phyloP scores from a whole-genome alignment of 2,888 invertebrate genomes.

The Podotricha telesiphe region DNA sequence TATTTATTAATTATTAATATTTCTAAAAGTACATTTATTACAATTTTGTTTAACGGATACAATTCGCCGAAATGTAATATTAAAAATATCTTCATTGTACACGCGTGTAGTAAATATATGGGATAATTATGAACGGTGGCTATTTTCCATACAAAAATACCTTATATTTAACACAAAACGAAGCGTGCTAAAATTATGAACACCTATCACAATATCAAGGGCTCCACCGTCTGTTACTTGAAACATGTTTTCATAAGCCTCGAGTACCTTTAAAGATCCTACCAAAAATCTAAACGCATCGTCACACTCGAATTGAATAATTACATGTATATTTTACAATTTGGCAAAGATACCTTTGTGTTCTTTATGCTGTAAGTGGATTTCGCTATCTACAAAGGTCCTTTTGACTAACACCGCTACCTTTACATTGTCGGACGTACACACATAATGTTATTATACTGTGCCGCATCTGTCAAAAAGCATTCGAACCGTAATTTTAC shows the following conservation, averaged over 20 bases:
- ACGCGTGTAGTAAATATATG: not conserved
- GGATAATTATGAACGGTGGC: slow-evolving; percentile 2
- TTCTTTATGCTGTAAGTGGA: slow-evolving; percentile 79
- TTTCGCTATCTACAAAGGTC: slow-evolving; percentile 69
- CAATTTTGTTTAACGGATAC: not conserved
- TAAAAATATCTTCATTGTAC: not conserved
- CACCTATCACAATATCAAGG: slow-evolving; percentile 63
- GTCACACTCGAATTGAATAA: slow-evolving; percentile 76
- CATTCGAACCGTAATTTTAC: slow-evolving; percentile 80
- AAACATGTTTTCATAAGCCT: slow-evolving; percentile 78
- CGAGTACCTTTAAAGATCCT: slow-evolving; percentile 66
- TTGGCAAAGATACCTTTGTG: slow-evolving; percentile 80
- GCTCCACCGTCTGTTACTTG: slow-evolving; percentile 56
- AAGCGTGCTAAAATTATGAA: slow-evolving; percentile 49
- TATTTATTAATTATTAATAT: no score
- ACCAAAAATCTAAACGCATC: slow-evolving; percentile 69
- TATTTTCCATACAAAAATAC: not conserved
- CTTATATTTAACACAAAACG: not conserved
- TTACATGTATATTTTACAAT: slow-evolving; percentile 82
- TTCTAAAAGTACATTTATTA: not conserved
- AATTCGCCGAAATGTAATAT: not conserved
- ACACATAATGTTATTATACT: slow-evolving; percentile 80
- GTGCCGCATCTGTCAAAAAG: slow-evolving; percentile 81
- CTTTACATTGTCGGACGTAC: slow-evolving; percentile 62
- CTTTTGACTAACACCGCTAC: slow-evolving; percentile 73